phyloP scores from a whole-genome alignment of 2,797 vertebrate species.

The Hoplostethus atlanticus region DNA sequence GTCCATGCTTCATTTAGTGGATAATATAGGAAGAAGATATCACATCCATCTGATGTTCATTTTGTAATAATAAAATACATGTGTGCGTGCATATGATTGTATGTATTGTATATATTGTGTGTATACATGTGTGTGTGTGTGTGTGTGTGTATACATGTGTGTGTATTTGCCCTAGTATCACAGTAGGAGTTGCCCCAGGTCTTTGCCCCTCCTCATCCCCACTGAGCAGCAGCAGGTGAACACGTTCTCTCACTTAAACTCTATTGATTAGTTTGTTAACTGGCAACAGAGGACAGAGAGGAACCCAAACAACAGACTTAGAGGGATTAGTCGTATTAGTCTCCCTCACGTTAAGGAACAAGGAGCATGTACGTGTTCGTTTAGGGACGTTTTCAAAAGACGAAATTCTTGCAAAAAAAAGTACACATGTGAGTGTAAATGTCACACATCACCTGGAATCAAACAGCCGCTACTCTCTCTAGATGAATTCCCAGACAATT shows the following conservation, averaged over 20 bases:
- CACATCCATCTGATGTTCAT: too few relatives aligned
- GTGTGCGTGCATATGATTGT: background rate
- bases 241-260: conserved; percentile 7
- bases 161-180: background rate
- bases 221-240: conserved; percentile 28
- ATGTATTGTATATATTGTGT: too few relatives aligned
- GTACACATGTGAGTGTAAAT: too few relatives aligned
- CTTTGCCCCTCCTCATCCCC: conserved; percentile 7
- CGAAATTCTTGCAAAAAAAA: background rate
- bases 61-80: too few relatives aligned
- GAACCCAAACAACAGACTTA: background rate
- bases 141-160: background rate
- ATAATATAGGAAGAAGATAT: too few relatives aligned
- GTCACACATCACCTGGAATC: background rate
- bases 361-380: background rate
- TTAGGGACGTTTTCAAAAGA: background rate
- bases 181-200: conserved; percentile 16
- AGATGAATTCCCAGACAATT: conserved; percentile 2
- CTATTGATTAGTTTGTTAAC: conserved; percentile 45
- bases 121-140: background rate
- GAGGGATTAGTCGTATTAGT: background rate
- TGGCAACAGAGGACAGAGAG: conserved; percentile 12
- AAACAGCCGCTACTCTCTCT: background rate
- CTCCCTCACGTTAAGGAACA: conserved; percentile 8
- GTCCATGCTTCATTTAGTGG: too few relatives aligned